Evolutionary conservation across 1,140 invertebrate genomes (phyloP), one percentile per base, ranked within the genome.

Genomic region (Ceratina japonica): DNA sequence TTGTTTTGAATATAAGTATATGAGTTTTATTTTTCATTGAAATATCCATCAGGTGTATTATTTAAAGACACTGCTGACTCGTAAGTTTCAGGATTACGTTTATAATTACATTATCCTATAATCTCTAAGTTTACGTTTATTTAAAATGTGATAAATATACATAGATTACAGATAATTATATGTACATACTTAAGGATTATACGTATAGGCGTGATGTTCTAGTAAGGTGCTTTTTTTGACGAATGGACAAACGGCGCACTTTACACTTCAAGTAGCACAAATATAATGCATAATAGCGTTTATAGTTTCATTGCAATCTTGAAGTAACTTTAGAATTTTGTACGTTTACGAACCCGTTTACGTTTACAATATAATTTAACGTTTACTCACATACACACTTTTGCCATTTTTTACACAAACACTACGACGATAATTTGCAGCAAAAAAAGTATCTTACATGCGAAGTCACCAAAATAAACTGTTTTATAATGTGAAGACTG

Each of bases 61-160:
- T 16, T 72, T 62, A n/a, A 56, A 73, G 51, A n/a, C 1, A 54
- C 56, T 31, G 20, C 16, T 64, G 49, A 44, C 37, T 13, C 18
- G 49, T 27, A 72, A 44, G 20, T 54, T 72, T 31, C 27, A 1
- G 16, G 63, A 22, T 72, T 78, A 44, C 15, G 2, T 70, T n/a
- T n/a, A 52, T 62, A 54, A 61, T 82, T 31, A 24, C 49, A 81
- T 69, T 64, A 31, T 18, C 22, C 44, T 52, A 54, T 69, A 76
- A 85, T 73, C 56, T 51, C 70, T 56, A 71, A 80, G 79, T 58
- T 81, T 87, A 88, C 71, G 80, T 89, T 90, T 86, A 88, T 88
- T 89, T 87, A 71, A 85, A 90, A 86, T 90, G 88, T 90, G 87
- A 90, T 91, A 90, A 88, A 87, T 81, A 87, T 83, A 89, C 80